Conservation (phyloP, 35 echinoderm and acorn worm species). For the Lytechinus variegatus region DNA sequence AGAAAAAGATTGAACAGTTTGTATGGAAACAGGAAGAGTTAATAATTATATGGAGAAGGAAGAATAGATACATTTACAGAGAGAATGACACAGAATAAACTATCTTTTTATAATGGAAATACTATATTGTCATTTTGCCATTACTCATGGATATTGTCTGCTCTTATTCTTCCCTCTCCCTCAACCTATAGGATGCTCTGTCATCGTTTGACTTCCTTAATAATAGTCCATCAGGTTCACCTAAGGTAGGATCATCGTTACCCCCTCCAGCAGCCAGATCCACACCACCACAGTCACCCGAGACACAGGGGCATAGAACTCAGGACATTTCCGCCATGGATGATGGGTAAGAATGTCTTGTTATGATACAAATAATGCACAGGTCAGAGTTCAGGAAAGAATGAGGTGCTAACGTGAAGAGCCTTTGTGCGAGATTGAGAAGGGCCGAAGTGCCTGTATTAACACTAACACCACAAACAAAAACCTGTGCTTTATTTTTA, state of each 20-base stretch:
- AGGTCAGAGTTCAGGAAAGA: too few relatives aligned
- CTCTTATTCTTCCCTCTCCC: neutral
- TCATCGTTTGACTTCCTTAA: constrained; percentile 94
- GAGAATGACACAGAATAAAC: too few relatives aligned
- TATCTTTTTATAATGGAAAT: too few relatives aligned
- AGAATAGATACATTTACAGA: too few relatives aligned
- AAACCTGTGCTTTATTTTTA: too few relatives aligned
- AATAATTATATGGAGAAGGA: too few relatives aligned
- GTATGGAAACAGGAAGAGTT: neutral
- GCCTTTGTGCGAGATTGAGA: neutral
- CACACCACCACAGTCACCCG: neutral
- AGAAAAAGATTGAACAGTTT: neutral
- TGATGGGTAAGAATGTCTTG: constrained; percentile 33
- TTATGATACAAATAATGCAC: too few relatives aligned
- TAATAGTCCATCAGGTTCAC: constrained; percentile 38
- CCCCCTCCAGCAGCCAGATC: constrained; percentile 21
- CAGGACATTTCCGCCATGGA: constrained; percentile 38
- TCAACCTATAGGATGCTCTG: constrained; percentile 77
- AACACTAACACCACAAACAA: too few relatives aligned
- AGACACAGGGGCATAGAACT: neutral
- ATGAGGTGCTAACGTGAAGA: too few relatives aligned
- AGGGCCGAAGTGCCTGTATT: too few relatives aligned
- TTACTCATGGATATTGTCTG: neutral
- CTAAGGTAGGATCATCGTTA: constrained; percentile 2
- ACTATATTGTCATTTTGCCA: constrained; percentile 53